Evolutionary conservation across 1,140 invertebrate genomes (phyloP), one percentile per base, ranked within the genome.

Genomic region (Nasonia vitripennis): DNA sequence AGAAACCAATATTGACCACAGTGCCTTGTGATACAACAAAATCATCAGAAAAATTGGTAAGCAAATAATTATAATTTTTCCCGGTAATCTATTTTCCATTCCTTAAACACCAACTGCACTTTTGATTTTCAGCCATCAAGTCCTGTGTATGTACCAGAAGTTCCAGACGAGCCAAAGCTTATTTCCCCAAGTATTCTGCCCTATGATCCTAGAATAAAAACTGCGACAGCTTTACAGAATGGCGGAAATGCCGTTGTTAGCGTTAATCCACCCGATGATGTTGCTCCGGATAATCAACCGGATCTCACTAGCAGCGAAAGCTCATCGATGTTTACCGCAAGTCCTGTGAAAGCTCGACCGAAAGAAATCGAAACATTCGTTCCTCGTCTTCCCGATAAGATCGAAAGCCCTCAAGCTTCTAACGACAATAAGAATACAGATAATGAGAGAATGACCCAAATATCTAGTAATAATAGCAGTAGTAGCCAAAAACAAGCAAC

Each of bases 371-470:
- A 62, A 62, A n/a, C 55, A 9, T n/a, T n/a, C 6, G 17, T n/a
- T 62, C 55, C 20, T 6, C 17, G 55, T 6, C 55, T 62, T 62
- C n/a, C 55, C n/a, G 55, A 62, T 62, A 17, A 62, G n/a, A 62
- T 62, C 27, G 45, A 51, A 45, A 23, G 5, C 67, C 7, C 82
- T 37, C 70, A 41, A n/a, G 17, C 23, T 41, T 12, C 75, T 14
- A 81, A 81, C 73, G 84, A 86, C 73, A 81, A 86, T 81, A 86
- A 86, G 77, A 77, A 62, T 79, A 27, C 68, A 55, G 79, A 86
- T 70, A 81, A 70, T 51, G 84, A 86, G 23, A 55, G 73, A 78
- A 7, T 62, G 17, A 7, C 11, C 84, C 84, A 86, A 86, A 86
- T 78, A 85, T 85, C 78, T 80, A 85, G 79, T 86, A 86, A 55